Evolutionary conservation across 1,140 invertebrate genomes (phyloP).

Genomic region (Drosophila setifemur): DNA sequence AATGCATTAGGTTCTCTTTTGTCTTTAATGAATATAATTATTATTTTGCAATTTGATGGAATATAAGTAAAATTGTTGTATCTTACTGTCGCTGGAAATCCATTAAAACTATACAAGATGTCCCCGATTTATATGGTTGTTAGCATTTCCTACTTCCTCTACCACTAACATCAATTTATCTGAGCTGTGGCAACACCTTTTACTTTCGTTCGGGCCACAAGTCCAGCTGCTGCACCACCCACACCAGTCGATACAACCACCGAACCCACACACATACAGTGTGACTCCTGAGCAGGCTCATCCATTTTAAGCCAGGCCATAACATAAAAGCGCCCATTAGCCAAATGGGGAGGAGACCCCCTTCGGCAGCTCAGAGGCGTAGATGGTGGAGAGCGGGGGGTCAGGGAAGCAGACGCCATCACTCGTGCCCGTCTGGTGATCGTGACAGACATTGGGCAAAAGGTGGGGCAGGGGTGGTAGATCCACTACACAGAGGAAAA

Average conservation of each 20-base stretch:
- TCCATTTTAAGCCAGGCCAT: conserved; percentile 66
- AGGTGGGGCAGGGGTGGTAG: conserved; percentile 7
- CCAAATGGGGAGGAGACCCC: conserved; percentile 45
- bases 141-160: conserved; percentile 29
- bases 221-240: conserved; percentile 63
- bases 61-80: too few species aligned
- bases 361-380: neutral
- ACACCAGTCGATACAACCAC: conserved; percentile 9
- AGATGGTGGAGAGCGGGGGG: neutral
- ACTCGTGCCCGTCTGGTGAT: conserved; percentile 65
- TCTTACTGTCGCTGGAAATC: conserved; percentile 1
- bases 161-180: conserved; percentile 40
- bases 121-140: conserved; percentile 13
- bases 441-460: conserved; percentile 52
- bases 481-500: conserved; percentile 4
- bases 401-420: conserved; percentile 20
- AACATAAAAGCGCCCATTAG: conserved; percentile 75
- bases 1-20: too few species aligned
- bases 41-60: neutral
- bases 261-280: conserved; percentile 65
- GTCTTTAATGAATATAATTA: too few species aligned
- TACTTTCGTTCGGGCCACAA: conserved; percentile 58
- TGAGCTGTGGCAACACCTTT: conserved; percentile 61
- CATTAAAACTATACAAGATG: conserved; percentile 30
- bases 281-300: conserved; percentile 63